Conservation (phyloP, 2,797 vertebrate genomes). For the Poeciliopsis presidionis region DNA sequence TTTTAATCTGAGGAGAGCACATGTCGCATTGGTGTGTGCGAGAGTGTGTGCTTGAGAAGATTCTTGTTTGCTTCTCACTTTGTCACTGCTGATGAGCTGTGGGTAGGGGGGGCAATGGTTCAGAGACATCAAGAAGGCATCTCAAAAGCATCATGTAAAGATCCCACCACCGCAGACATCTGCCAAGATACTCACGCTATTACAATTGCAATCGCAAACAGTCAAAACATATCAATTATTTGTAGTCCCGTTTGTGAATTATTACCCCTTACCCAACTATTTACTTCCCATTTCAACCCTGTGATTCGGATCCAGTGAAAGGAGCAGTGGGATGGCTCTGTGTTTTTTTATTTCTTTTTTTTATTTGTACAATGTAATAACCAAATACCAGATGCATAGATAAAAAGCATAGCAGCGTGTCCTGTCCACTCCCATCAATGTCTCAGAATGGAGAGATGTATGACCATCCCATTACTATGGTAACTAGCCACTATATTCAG, state of each 20-base stretch:
- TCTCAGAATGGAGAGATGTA: slow-evolving; percentile 71
- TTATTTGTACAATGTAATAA: slow-evolving; percentile 74
- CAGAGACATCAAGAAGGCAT: slow-evolving; percentile 65
- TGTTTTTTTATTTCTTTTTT: slow-evolving; percentile 12
- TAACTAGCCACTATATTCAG: slow-evolving; percentile 84
- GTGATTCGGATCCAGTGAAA: slow-evolving; percentile 55
- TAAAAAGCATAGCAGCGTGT: slow-evolving; percentile 77
- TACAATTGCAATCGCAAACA: slow-evolving; percentile 70
- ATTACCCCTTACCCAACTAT: slow-evolving; percentile 68
- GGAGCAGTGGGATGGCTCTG: slow-evolving; percentile 50
- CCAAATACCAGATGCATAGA: slow-evolving; percentile 74
- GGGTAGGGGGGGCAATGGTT: slow-evolving; percentile 61
- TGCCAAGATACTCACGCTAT: slow-evolving; percentile 55
- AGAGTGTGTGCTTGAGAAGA: slow-evolving; percentile 13
- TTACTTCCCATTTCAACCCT: slow-evolving; percentile 63
- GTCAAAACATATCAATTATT: slow-evolving; percentile 76
- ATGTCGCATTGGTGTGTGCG: slow-evolving; percentile 30
- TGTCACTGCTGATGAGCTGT: slow-evolving; percentile 67
- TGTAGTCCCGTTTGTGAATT: slow-evolving; percentile 66
- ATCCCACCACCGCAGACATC: slow-evolving; percentile 57
- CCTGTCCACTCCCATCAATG: slow-evolving; percentile 79
- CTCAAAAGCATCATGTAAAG: slow-evolving; percentile 62
- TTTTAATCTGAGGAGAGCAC: slow-evolving; percentile 44
- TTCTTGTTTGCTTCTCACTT: slow-evolving; percentile 65
- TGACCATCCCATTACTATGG: slow-evolving; percentile 84